These are phyloP conservation scores for Bimastos eiseni DNA, from an alignment of 2,888 invertebrate genomes.

Conservation along the genomic window DNA sequence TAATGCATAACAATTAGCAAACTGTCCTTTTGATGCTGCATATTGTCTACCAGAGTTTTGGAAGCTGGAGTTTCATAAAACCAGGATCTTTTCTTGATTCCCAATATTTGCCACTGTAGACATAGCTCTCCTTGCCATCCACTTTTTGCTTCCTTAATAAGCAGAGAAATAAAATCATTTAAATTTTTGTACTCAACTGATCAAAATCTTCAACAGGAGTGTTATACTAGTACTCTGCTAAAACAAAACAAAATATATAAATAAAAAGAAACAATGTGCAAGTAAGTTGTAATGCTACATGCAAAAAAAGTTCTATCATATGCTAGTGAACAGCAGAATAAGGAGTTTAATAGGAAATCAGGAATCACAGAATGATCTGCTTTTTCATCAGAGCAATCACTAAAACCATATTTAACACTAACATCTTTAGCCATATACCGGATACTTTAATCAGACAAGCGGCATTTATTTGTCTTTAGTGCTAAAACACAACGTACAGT, in stretches of 20 bases:
- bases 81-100: slow-evolving; percentile 71
- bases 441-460: neutral
- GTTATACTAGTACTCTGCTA: neutral
- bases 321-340: neutral
- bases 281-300: neutral
- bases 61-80: slow-evolving; percentile 63
- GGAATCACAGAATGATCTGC: neutral
- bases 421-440: neutral
- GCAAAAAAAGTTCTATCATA: neutral
- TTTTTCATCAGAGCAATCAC: neutral
- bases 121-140: slow-evolving; percentile 69
- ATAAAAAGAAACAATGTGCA: neutral
- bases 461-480: neutral
- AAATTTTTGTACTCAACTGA: neutral
- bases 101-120: slow-evolving; percentile 78
- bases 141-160: neutral
- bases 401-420: neutral
- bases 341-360: neutral
- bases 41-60: slow-evolving; percentile 35
- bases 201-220: neutral
- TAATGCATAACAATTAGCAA: neutral
- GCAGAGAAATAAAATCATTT: slow-evolving; percentile 3
- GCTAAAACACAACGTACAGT: neutral
- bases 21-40: neutral
- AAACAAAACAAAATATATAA: neutral